Percentiles rank a stretch among this genome's conserved stretches.
Evolutionary conservation across 1,140 invertebrate species (phyloP).

Genomic region (Chymomyza costata): DNA sequence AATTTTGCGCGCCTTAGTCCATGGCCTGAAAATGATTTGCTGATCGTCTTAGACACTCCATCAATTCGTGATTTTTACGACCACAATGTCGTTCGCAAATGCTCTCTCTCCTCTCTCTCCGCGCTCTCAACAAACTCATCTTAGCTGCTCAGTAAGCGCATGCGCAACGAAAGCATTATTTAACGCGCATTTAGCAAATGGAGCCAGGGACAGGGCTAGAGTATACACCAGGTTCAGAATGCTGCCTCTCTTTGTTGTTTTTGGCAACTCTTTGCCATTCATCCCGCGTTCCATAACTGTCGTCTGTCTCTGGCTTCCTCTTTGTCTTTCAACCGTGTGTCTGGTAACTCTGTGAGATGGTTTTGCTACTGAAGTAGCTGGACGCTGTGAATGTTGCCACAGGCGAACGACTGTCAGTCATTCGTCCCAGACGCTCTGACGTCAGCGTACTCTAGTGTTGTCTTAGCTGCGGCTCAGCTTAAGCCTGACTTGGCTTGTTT

Average conservation of each 20-base stretch:
- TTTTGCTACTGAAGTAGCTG: conserved; percentile 68
- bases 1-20: conserved; percentile 47
- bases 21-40: conserved; percentile 68
- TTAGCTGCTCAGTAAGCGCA: conserved; percentile 35
- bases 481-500: no score
- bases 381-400: conserved; percentile 36
- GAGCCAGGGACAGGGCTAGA: conserved; percentile 2
- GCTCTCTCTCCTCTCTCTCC: not conserved
- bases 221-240: conserved; percentile 5
- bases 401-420: conserved; percentile 60
- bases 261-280: conserved; percentile 21
- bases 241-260: conserved; percentile 37
- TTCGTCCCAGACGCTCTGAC: conserved; percentile 56
- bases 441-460: conserved; percentile 34
- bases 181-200: conserved; percentile 67
- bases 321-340: conserved; percentile 6
- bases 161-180: conserved; percentile 72
- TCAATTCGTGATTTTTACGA: conserved; percentile 75
- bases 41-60: conserved; percentile 74
- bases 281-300: conserved; percentile 1
- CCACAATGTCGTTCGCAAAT: conserved; percentile 56
- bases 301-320: not conserved
- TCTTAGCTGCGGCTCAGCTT: conserved; percentile 1
- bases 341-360: conserved; percentile 11
- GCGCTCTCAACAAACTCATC: not conserved